Evolutionary conservation across 1,140 invertebrate genomes (phyloP), one percentile per base, ranked within the genome.

Genomic region (Mamestra configurata): DNA sequence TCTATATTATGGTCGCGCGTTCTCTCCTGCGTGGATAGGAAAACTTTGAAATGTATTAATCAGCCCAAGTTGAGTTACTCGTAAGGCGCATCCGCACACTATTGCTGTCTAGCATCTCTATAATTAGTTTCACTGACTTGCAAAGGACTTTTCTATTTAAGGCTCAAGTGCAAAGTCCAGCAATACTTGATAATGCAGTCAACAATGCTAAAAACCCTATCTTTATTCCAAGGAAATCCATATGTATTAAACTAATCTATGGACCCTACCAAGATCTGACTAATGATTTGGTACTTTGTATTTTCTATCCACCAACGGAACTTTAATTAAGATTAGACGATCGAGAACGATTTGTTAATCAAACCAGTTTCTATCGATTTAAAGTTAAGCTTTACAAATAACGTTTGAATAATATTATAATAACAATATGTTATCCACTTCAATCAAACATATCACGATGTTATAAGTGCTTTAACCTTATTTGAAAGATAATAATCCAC

Each of bases 301-400:
- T 68, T 68, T 13, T 43, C n/a, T 43, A n/a, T 66, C 37, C 2
- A 43, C 40, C 11, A 49, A 49, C 43, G 37, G 35, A 49, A 18
- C 15, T 46, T 68, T 68, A 68, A 68, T 68, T 68, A 49, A 68
- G 40, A n/a, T 18, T 15, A 49, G 8, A 46, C 37, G 64, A 49
- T 49, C 10, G 11, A 46, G 22, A 49, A 68, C 4, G 15, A 61
- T 37, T 68, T 68, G 40, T 68, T n/a, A 49, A 49, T 27, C 20
- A 49, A 49, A 70, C 40, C 66, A 49, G 66, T 70, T 27, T 70
- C 22, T 49, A 11, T n/a, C 6, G 35, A 40, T 40, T 22, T 13
- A 10, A 64, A 43, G 18, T 40, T 37, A 64, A 31, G 35, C 18
- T 40, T 18, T 18, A 18, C 27, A 37, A 40, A 40, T 66, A 66